phyloP scores from a whole-genome alignment of 2,888 invertebrate genomes.

The Tetanocera ferruginea region DNA sequence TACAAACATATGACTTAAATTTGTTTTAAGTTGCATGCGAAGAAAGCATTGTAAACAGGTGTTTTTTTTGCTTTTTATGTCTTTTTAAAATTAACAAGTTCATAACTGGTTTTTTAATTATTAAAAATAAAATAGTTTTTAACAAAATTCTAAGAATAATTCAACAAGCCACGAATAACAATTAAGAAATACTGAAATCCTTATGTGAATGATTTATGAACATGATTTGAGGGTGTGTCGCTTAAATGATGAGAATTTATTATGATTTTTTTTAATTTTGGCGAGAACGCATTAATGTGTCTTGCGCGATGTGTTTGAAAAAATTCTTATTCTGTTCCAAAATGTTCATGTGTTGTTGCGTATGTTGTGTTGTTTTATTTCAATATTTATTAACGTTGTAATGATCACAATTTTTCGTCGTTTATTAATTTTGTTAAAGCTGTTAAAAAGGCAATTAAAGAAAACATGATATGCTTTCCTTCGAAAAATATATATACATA shows the following conservation, averaged over 20 bases:
- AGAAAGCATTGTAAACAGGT: too few species aligned
- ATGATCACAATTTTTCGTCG: slow-evolving; percentile 33
- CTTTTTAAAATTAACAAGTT: too few species aligned
- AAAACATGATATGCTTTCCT: neutral
- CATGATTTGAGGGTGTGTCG: slow-evolving; percentile 7
- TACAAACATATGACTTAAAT: too few species aligned
- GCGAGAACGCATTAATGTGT: neutral
- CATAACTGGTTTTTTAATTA: too few species aligned
- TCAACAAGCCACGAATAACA: too few species aligned
- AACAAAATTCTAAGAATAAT: too few species aligned
- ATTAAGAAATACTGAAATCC: slow-evolving; percentile 46
- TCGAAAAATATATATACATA: neutral
- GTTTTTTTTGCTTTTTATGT: too few species aligned
- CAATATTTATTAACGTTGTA: too few species aligned
- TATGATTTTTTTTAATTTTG: too few species aligned
- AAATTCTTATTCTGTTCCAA: neutral
- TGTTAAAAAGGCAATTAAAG: slow-evolving; percentile 38
- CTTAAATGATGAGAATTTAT: neutral
- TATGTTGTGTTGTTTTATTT: neutral
- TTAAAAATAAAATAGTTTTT: too few species aligned
- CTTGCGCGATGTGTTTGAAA: neutral
- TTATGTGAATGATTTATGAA: slow-evolving; percentile 37
- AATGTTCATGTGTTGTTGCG: neutral
- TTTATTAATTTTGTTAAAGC: slow-evolving; percentile 48
- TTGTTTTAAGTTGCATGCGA: too few species aligned